Evolutionary conservation across 2,888 invertebrate species (phyloP).

Genomic region (Rhamnusium bicolor): DNA sequence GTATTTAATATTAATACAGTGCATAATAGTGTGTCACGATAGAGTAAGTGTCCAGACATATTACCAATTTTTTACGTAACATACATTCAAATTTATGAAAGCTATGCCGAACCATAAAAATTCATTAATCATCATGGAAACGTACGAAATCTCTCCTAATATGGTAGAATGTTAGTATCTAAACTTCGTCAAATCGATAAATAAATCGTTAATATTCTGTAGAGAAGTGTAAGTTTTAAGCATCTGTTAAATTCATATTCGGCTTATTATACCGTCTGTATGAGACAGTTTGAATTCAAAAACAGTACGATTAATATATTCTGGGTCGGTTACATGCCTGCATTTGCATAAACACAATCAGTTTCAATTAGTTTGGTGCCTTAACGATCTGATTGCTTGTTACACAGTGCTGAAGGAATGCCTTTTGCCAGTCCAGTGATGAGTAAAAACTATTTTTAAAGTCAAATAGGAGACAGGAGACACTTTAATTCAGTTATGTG

Average conservation of each 20-base stretch:
- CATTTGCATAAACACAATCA: constrained; percentile 8
- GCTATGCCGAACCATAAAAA: constrained; percentile 1
- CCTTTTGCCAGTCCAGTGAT: background rate
- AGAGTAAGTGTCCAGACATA: background rate
- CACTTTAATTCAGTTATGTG: background rate
- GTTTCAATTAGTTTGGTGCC: constrained; percentile 8
- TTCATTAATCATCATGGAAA: constrained; percentile 19
- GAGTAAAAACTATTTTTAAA: background rate
- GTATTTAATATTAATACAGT: too few species aligned
- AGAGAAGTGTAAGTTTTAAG: constrained; percentile 7
- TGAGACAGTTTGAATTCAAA: constrained; percentile 18
- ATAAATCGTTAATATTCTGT: constrained; percentile 19
- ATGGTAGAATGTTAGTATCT: constrained; percentile 9
- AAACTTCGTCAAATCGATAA: constrained; percentile 20
- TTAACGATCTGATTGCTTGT: constrained; percentile 3
- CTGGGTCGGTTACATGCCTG: background rate
- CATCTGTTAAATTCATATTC: constrained; percentile 17
- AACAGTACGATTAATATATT: constrained; percentile 16
- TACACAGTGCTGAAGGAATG: background rate
- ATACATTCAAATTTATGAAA: background rate
- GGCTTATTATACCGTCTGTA: background rate
- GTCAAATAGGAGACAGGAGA: background rate
- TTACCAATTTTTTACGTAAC: constrained; percentile 18
- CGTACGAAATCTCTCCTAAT: constrained; percentile 30
- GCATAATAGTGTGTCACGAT: too few species aligned